Evolutionary conservation across 1,140 invertebrate genomes (phyloP), one percentile per base, ranked within the genome.

Genomic region (Eciton burchellii): DNA sequence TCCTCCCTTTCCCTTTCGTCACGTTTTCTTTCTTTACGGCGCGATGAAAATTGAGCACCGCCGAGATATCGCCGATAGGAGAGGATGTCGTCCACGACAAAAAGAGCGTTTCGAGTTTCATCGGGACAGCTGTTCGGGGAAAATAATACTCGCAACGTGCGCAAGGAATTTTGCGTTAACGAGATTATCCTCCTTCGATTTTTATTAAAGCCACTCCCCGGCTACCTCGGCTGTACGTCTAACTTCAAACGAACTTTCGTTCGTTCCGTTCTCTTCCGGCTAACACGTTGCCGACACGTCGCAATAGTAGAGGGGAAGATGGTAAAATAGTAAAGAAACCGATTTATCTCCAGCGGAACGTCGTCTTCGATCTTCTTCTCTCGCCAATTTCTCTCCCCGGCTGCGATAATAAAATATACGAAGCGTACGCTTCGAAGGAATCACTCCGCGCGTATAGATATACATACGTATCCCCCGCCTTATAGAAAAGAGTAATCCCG

Each of bases 401-500:
- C 29, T 24, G 21, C 16, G 52, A 66, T 65, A 65, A 43, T 66
- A 35, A 76, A 76, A 65, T 21, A 6, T 5, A 4, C 0, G 26
- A 5, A 16, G 26, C 19, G 47, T 45, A n/a, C 24, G 62, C 26
- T 77, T 43, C 45, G 49, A 45, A 29, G 49, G 49, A 77, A 79
- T 14, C 26, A 63, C 35, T 47, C 41, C 49, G 21, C 63, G 14
- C n/a, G 29, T 16, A 68, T n/a, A 56, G 24, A 63, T 29, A 72
- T 35, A 35, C 24, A 14, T 60, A 19, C 56, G 43, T 79, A 26
- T 65, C 21, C 16, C 71, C 26, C 76, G 85, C 82, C 86, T 92
- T 90, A 90, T 92, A 91, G 90, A 92, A 92, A 93, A 92, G 89
- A 88, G 91, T 91, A 89, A 92, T 92, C 91, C 89, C 83, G 73